phyloP scores from a whole-genome alignment of 1,140 invertebrate genomes.

The Drosophila azteca region DNA sequence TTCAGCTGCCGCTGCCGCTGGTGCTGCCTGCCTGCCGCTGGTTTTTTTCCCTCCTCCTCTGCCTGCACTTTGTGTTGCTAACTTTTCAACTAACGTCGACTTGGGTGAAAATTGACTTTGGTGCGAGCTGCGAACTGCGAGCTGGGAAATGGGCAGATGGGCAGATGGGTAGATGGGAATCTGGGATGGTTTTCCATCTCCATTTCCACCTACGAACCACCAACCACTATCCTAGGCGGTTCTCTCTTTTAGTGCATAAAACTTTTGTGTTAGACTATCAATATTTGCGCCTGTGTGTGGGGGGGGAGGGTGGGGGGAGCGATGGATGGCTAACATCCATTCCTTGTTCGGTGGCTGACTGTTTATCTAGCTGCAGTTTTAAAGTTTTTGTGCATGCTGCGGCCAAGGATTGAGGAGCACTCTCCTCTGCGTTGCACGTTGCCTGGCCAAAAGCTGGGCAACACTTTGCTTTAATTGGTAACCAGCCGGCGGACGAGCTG shows the following conservation, averaged over 20 bases:
- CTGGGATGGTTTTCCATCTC: not conserved
- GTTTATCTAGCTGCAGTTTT: conserved; percentile 73
- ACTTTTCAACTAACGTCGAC: conserved; percentile 78
- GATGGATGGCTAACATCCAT: too few species aligned
- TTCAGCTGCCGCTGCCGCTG: conserved; percentile 10
- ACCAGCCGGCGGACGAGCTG: conserved; percentile 64
- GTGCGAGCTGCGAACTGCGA: conserved; percentile 7
- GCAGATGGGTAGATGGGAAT: not conserved
- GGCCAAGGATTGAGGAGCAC: conserved; percentile 16
- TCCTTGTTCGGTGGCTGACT: conserved; percentile 14
- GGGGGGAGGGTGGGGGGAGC: too few species aligned
- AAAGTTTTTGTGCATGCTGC: conserved; percentile 62
- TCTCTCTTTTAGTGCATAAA: conserved; percentile 58
- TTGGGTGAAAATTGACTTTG: conserved; percentile 80
- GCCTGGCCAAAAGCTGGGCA: conserved; percentile 50
- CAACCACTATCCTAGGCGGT: conserved; percentile 40
- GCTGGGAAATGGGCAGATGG: not conserved
- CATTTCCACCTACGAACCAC: not conserved
- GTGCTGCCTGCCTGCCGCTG: conserved; percentile 2
- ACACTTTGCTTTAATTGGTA: conserved; percentile 77
- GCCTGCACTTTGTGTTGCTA: conserved; percentile 56
- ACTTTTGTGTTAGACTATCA: conserved; percentile 78
- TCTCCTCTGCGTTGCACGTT: conserved; percentile 4
- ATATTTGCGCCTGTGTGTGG: conserved; percentile 72
- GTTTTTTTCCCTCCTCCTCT: conserved; percentile 16